Base-by-base conservation (phyloP, 2,113 vertebrate species). In the Phaetusa simplex region DNA sequence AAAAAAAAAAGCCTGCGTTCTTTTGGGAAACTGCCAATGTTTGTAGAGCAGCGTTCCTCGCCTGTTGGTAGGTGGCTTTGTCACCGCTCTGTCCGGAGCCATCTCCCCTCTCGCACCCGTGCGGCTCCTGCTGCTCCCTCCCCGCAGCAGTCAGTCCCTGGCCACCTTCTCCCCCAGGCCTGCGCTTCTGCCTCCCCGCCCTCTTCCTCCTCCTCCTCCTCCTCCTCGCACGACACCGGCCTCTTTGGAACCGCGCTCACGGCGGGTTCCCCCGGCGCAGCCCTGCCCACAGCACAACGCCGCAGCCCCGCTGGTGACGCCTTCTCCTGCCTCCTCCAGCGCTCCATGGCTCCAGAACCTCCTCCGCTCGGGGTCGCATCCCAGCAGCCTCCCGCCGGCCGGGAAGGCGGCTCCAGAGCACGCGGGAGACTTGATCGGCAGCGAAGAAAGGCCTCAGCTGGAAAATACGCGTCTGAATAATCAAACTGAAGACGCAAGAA, bases 401-500 rank as follows among this genome's bases (percentile, higher is more conserved):
- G 32, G 82, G 32, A 38, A 5, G 3, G 7, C 26, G 8, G 47
- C 34, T 17, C 47, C 4, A 2, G 27, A 4, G 40, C 9, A 9
- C 20, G 1, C 0, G 2, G 40, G 64, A 11, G 0, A 3, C 4
- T 16, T 2, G 14, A 1, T 23, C 23, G n/a, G 2, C 20, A 5
- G 8, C 2, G 11, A 52, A 30, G 34, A 50, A 22, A 36, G 20
- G 12, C 59, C 22, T 2, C 3, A 12, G 50, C 47, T 38, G 14
- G n/a, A 38, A 72, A 49, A 73, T 2, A 26, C 10, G 5, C 1
- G 9, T 14, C 52, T 34, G 14, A 47, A 14, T 3, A 16, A 42
- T 3, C 5, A 19, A 12, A 7, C 24, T 49, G 34, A 38, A 66
- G 72, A 4, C 5, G 19, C 45, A 22, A 21, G 69, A 17, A 6